Percentiles rank a stretch among this genome's conserved stretches.
phyloP scores from a whole-genome alignment of 2,888 invertebrate species.

The Scelioninae gen. 1 region DNA sequence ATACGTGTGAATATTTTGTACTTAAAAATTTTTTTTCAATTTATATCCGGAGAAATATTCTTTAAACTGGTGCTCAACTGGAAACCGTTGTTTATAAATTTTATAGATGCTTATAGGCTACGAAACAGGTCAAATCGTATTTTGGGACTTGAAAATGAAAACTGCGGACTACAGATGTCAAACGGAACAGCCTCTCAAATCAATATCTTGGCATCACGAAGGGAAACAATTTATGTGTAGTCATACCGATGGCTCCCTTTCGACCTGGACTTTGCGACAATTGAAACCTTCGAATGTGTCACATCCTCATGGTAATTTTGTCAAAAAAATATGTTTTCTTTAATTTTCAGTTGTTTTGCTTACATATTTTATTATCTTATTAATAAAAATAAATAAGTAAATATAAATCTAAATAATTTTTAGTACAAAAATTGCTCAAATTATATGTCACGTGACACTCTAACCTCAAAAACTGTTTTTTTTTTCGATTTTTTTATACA shows the following conservation, averaged over 20 bases:
- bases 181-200: conserved; percentile 91
- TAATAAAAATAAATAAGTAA: too few relatives aligned
- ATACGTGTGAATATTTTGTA: too few relatives aligned
- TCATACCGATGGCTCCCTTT: conserved; percentile 97
- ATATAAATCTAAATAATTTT: too few relatives aligned
- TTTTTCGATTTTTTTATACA: too few relatives aligned
- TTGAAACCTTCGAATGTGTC: conserved; percentile 92
- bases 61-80: neutral
- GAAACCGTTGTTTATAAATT: neutral
- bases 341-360: too few relatives aligned
- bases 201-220: conserved; percentile 98
- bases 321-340: too few relatives aligned
- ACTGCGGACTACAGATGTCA: conserved; percentile 93
- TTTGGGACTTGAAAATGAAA: conserved; percentile 97
- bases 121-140: conserved; percentile 96
- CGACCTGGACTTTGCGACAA: conserved; percentile 95
- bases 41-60: too few relatives aligned
- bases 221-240: conserved; percentile 98
- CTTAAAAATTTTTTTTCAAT: too few relatives aligned
- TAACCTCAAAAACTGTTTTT: too few relatives aligned
- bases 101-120: conserved; percentile 96
- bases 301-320: conserved; percentile 94
- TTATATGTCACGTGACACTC: too few relatives aligned
- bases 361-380: too few relatives aligned
- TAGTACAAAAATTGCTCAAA: too few relatives aligned